Evolutionary conservation across 2,113 vertebrate species (phyloP).

Genomic region (Mystacornis crossleyi): DNA sequence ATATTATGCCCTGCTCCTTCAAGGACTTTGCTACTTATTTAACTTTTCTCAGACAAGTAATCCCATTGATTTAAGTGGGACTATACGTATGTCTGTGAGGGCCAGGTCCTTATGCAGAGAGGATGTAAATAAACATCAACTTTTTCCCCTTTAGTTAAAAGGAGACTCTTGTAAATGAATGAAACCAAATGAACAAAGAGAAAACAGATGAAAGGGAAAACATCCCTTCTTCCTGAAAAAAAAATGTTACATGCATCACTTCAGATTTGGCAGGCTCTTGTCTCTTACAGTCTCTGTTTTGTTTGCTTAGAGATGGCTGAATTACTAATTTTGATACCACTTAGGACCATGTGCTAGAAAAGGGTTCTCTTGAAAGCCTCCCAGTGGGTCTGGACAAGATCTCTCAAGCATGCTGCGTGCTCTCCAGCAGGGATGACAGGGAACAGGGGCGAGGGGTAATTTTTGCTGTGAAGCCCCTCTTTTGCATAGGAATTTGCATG

Average conservation of each 20-base stretch:
- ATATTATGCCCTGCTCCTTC: background rate
- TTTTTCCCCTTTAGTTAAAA: background rate
- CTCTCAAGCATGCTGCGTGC: background rate
- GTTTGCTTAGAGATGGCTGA: slow-evolving; percentile 61
- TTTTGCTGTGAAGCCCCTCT: slow-evolving; percentile 7
- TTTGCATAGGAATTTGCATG: slow-evolving; percentile 44
- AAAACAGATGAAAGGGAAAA: slow-evolving; percentile 44
- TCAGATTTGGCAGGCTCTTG: slow-evolving; percentile 62
- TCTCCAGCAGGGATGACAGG: background rate
- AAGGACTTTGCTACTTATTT: background rate
- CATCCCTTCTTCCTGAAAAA: slow-evolving; percentile 5
- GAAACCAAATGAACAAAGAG: background rate
- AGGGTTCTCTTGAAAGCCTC: slow-evolving; percentile 1
- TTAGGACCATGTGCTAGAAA: slow-evolving; percentile 36
- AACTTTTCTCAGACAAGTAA: background rate
- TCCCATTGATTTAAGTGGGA: slow-evolving; percentile 5
- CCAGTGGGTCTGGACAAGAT: slow-evolving; percentile 10
- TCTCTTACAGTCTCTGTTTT: slow-evolving; percentile 51
- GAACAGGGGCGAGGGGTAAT: background rate
- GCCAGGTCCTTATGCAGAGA: background rate
- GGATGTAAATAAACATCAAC: background rate
- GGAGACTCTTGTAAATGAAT: slow-evolving; percentile 15
- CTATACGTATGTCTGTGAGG: background rate
- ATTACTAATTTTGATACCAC: slow-evolving; percentile 62
- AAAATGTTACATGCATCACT: slow-evolving; percentile 56